These are phyloP conservation scores for Indicator indicator DNA, from an alignment of 2,113 vertebrate species.

Conservation along the genomic window DNA sequence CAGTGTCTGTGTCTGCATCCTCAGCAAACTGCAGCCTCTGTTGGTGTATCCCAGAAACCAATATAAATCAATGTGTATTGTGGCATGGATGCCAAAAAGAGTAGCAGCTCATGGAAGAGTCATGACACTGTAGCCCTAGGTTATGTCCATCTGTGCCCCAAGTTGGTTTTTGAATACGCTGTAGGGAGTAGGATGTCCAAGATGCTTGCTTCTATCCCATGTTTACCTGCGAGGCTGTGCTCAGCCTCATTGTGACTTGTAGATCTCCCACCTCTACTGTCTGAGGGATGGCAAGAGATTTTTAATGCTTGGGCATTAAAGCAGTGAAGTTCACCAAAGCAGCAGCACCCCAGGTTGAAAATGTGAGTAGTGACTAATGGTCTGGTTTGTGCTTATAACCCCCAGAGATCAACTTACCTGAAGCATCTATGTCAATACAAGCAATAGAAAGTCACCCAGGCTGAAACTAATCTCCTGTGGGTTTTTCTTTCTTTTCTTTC, in stretches of 20 bases:
- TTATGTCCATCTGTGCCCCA: fast-evolving
- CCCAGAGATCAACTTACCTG: not conserved
- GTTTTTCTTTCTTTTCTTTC: not conserved
- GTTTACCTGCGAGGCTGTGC: fast-evolving
- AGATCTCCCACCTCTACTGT: not conserved
- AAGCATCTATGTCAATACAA: slow-evolving; percentile 10
- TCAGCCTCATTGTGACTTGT: not conserved
- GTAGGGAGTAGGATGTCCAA: not conserved
- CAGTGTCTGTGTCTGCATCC: not conserved
- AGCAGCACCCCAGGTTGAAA: not conserved
- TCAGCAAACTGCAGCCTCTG: not conserved
- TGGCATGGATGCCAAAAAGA: not conserved
- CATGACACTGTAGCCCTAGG: not conserved
- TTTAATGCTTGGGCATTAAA: not conserved
- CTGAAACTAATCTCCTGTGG: not conserved
- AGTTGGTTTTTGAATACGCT: not conserved
- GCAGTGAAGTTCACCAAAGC: not conserved
- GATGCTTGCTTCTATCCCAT: not conserved
- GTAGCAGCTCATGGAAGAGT: not conserved
- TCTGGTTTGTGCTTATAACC: not conserved
- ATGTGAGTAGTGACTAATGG: fast-evolving
- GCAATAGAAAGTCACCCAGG: not conserved
- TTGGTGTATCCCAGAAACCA: not conserved
- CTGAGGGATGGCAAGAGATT: not conserved
- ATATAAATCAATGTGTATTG: fast-evolving